Percentiles rank a stretch among this genome's conserved stretches.
These are phyloP conservation scores for Brevimyrus niger DNA, from an alignment of 2,113 vertebrate genomes.

Conservation along the genomic window DNA sequence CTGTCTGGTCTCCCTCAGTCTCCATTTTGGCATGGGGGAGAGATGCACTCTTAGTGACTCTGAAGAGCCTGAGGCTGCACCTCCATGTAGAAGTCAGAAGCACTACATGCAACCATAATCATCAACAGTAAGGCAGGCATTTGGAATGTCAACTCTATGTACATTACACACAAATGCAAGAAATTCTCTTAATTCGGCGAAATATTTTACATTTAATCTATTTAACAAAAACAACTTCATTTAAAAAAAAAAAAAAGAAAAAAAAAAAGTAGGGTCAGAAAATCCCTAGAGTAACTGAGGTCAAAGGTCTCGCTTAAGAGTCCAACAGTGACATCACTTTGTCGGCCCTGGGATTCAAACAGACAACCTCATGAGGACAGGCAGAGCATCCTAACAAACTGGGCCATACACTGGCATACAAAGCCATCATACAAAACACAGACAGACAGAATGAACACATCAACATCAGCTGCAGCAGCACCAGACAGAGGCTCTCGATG, in stretches of 20 bases:
- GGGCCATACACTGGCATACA: neutral
- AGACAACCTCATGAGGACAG: neutral
- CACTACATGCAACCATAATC: neutral
- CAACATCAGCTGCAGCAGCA: neutral
- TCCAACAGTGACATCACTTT: neutral
- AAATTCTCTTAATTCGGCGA: neutral
- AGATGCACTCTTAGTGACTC: neutral
- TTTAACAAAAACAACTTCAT: neutral
- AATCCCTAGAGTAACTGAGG: neutral
- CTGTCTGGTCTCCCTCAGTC: neutral
- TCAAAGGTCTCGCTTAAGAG: neutral
- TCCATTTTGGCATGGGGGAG: neutral
- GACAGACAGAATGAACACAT: neutral
- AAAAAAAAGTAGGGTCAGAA: neutral
- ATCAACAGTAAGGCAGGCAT: neutral
- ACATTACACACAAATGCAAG: neutral
- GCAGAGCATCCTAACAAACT: neutral
- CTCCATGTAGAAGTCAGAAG: neutral
- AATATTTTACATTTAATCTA: neutral
- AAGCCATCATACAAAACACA: neutral
- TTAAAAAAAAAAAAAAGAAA: too few species aligned
- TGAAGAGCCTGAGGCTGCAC: neutral
- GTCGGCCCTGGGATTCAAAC: neutral
- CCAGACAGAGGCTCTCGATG: neutral
- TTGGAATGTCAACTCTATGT: neutral